Base-by-base conservation (phyloP, 30 jellyfish, hydroid and myxozoan genomes). In the Pelagia noctiluca region DNA sequence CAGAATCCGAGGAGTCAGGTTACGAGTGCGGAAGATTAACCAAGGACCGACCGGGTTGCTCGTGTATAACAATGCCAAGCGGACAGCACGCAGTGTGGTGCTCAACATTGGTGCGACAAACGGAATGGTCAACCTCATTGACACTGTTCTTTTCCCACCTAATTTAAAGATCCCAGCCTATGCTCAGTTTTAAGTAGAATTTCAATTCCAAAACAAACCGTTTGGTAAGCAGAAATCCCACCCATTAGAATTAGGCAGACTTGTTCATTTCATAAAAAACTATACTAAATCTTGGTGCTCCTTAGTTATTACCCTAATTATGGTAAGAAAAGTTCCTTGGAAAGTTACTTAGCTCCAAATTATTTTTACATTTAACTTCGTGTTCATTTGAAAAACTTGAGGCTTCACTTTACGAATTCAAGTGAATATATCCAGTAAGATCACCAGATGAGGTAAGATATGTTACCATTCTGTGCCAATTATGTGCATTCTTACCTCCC, bases 121-220 rank as follows among this genome's bases (percentile, higher is more conserved):
- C 48, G 92, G 92, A 16, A 75, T 82, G 0, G 46, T 61, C 12
- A 47, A 82, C 47, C 23, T 82, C 30, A 82, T 82, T 31, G 92
- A 82, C 64, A 26, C 86, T 13, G 85, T 82, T 11, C 22, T 82
- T 12, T 50, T 67, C 35, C 92, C 92, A 38, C 92, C 92, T 36
- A 52, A 52, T n/a, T 28, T 79, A 21, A 33, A 79, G 2, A 26
- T 79, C 28, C 82, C 89, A 29, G 82, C 52, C 19, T 8, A 52
- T 52, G 68, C 68, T 19, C 16, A 52, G 68, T 52, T 10, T 52
- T 52, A 19, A 52, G 68, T 3, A 52, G 21, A 5, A 8, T 42
- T 5, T 16, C 16, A 8, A 16, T 42, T 42, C 57, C 8, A 42
- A 42, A n/a, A n/a, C n/a, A n/a, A n/a, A n/a, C n/a, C n/a, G n/a